Percentiles rank a stretch among this genome's conserved stretches.
Conservation (phyloP, 2,888 invertebrate species). For the Cacoxenus indagator region DNA sequence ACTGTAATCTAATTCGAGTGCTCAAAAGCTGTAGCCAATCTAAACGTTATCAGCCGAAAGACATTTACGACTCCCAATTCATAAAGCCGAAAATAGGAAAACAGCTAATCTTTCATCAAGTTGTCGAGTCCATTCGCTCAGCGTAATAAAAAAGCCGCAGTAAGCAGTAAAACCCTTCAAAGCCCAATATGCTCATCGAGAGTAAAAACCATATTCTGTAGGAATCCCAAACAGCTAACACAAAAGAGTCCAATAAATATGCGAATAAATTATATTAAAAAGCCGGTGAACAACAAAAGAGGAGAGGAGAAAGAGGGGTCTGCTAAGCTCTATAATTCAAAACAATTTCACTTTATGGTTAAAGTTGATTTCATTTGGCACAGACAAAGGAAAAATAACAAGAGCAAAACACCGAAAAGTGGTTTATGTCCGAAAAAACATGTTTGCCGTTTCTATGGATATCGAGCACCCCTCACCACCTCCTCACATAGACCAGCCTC, state of each 20-base stretch:
- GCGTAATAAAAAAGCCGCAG: background rate
- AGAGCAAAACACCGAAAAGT: constrained; percentile 48
- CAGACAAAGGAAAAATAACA: constrained; percentile 30
- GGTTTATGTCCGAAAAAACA: constrained; percentile 27
- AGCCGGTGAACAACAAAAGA: background rate
- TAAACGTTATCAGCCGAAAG: too few relatives aligned
- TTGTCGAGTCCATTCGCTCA: background rate
- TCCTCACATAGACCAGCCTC: too few relatives aligned
- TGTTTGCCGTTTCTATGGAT: constrained; percentile 48
- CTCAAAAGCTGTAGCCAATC: too few relatives aligned
- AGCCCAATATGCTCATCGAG: background rate
- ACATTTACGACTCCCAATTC: background rate
- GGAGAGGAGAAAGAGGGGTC: background rate
- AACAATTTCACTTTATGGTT: constrained; percentile 60
- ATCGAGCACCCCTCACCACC: too few relatives aligned
- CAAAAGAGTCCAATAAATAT: constrained; percentile 40
- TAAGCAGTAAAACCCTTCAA: background rate
- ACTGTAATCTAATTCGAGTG: too few relatives aligned
- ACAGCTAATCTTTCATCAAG: background rate
- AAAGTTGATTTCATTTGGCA: constrained; percentile 38
- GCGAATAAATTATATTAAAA: constrained; percentile 58
- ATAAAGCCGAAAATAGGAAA: background rate
- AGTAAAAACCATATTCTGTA: background rate
- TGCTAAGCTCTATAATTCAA: constrained; percentile 58
- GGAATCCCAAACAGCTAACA: background rate